phyloP scores from a whole-genome alignment of 2,888 invertebrate species.

The Bugulina stolonifera region DNA sequence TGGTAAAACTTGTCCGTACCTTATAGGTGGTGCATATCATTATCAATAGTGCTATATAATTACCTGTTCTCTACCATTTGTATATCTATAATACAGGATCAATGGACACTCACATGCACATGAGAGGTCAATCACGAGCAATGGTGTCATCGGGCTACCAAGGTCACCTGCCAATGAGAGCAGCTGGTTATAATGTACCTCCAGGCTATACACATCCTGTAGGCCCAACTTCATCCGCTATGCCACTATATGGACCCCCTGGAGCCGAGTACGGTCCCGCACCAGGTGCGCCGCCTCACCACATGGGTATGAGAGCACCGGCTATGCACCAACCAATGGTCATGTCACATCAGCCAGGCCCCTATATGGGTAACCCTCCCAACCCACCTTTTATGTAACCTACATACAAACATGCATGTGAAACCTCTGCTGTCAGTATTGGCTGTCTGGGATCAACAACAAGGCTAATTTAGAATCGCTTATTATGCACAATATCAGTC shows the following conservation, averaged over 20 bases:
- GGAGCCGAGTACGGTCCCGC: not conserved
- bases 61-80: not conserved
- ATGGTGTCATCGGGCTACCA: not conserved
- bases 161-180: not conserved
- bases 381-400: not conserved
- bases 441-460: no score
- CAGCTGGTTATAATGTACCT: not conserved
- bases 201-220: not conserved
- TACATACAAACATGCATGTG: not conserved
- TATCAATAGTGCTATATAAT: no score
- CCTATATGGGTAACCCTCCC: conserved; percentile 18
- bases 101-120: conserved; percentile 19
- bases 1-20: no score
- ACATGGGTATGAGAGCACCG: not conserved
- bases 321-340: conserved; percentile 5
- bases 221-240: not conserved
- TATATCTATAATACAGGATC: not conserved
- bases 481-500: no score
- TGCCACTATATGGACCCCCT: not conserved
- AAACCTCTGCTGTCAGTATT: not conserved
- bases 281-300: not conserved
- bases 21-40: no score
- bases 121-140: not conserved
- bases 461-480: no score
- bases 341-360: conserved; percentile 10